Percentiles rank a stretch among this genome's conserved stretches.
Evolutionary conservation across 1,140 invertebrate genomes (phyloP).

Genomic region (Hyposmocoma kahamanoa): DNA sequence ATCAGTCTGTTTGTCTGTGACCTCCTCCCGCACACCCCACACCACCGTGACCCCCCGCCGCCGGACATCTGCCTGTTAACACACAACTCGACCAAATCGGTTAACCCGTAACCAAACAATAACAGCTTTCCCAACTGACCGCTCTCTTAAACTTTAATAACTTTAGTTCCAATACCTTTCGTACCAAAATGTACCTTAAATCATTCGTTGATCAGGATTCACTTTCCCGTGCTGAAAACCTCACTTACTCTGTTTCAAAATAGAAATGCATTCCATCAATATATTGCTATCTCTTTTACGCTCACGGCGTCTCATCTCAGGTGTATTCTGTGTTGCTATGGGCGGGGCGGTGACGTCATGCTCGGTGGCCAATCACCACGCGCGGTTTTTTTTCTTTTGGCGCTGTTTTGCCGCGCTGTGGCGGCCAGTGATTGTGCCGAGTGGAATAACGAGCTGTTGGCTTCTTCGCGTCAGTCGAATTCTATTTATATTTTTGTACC

Average conservation of each 20-base stretch:
- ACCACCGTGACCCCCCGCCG: slow-evolving; percentile 35
- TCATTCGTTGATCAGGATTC: too few species aligned
- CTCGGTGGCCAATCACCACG: slow-evolving; percentile 34
- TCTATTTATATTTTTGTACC: slow-evolving; percentile 2
- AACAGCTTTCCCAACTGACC: slow-evolving; percentile 69
- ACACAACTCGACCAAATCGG: slow-evolving; percentile 71
- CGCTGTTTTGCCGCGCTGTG: slow-evolving; percentile 32
- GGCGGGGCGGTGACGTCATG: slow-evolving; percentile 63
- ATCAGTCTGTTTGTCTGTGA: slow-evolving; percentile 29
- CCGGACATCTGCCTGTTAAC: slow-evolving; percentile 62
- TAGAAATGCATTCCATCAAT: slow-evolving; percentile 26
- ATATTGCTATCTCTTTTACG: slow-evolving; percentile 43
- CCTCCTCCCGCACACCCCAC: slow-evolving; percentile 1
- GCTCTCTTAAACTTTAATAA: slow-evolving; percentile 27
- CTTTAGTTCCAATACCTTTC: background rate
- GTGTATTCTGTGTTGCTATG: slow-evolving; percentile 57
- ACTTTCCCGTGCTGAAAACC: too few species aligned
- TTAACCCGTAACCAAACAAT: slow-evolving; percentile 71
- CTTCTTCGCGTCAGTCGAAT: slow-evolving; percentile 12
- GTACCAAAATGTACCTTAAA: background rate
- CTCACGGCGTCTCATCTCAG: slow-evolving; percentile 51
- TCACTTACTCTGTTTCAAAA: slow-evolving; percentile 19
- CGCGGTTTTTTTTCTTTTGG: slow-evolving; percentile 25
- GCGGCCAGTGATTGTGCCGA: slow-evolving; percentile 33
- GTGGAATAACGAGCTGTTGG: slow-evolving; percentile 20